Evolutionary conservation across 2,888 invertebrate genomes (phyloP), one percentile per base, ranked within the genome.

Genomic region (Boloria euphrosyne): DNA sequence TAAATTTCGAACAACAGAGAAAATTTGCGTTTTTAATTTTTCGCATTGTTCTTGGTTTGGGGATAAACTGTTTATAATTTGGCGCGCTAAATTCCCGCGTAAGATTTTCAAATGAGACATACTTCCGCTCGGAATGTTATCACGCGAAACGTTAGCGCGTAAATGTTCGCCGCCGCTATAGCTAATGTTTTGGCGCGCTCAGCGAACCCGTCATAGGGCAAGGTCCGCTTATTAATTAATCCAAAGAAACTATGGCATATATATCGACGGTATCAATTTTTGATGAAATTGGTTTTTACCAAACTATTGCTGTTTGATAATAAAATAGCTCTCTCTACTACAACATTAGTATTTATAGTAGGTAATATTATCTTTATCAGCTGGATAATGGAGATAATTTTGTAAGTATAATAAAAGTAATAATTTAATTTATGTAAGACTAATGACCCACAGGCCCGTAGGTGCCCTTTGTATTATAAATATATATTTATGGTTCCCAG

Each of bases 21-120:
- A 38, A 43, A 55, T 49, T 27, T 52, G 46, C 13, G 50, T 43
- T 68, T 63, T 68, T 38, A 38, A 38, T 10, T 38, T 7, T 75
- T 78, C 83, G 13, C 77, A 79, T 76, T 84, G 86, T 60, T 76
- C 73, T 31, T 50, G 49, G 68, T 76, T 70, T 18, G 68, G 63
- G 16, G 66, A 64, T 50, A 76, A 50, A 57, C 66, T 78, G 68
- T 83, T 87, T 67, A 88, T 72, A 68, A 91, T 76, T 78, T 87
- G 83, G 72, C 88, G 87, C 81, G 88, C 82, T 69, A 88, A 74
- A 76, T 79, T 90, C 76, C 87, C 88, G 86, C 91, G 90, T 78
- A 92, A 80, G 79, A 87, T 82, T 87, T 91, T 91, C 75, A 90
- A 82, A 81, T 85, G 84, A 71, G 90, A 87, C 91, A 90, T 91